Evolutionary conservation across 2,113 vertebrate species (phyloP), one percentile per base, ranked within the genome.

Genomic region (Aepyceros melampus): DNA sequence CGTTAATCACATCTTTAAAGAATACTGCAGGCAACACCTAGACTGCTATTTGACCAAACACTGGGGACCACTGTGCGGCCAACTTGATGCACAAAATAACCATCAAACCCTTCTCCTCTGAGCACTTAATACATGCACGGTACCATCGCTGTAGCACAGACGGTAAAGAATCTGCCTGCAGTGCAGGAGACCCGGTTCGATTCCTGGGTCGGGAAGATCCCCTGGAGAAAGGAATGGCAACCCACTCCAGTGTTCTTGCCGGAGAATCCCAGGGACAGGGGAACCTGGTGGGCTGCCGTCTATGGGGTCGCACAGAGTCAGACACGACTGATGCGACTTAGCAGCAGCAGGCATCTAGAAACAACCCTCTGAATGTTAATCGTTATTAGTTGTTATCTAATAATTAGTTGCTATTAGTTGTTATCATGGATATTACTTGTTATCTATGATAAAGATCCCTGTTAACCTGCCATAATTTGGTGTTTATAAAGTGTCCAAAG

Each of bases 291-390:
- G 21, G 36, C 67, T 71, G 5, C 2, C 5, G 9, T 7, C 36
- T 11, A 6, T 6, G 67, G 67, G 36, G 36, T 74, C 21, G 0
- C 10, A 74, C 11, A 74, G n/a, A 74, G 67, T 74, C 10, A 6
- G 5, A 40, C 21, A 40, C 5, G 1, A 40, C n/a, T 71, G n/a
- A 40, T 3, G 19, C 0, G 5, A 40, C 67, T 58, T 13, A 58
- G 25, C 56, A 58, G 56, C 56, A 58, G 25, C 56, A 58, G 67
- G 14, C 29, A 74, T 49, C n/a, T 27, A 74, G 27, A 82, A 79
- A 90, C 19, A 84, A 17, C 11, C 47, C 31, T 47, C 27, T n/a
- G 87, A 92, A 93, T 47, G 45, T 17, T 53, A 96, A 74, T 23
- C 31, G 5, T 40, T 36, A 16, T 56, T 33, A 83, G 14, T 6